Base-by-base conservation (phyloP, 2,888 invertebrate species). In the Scaptomyza reducta region DNA sequence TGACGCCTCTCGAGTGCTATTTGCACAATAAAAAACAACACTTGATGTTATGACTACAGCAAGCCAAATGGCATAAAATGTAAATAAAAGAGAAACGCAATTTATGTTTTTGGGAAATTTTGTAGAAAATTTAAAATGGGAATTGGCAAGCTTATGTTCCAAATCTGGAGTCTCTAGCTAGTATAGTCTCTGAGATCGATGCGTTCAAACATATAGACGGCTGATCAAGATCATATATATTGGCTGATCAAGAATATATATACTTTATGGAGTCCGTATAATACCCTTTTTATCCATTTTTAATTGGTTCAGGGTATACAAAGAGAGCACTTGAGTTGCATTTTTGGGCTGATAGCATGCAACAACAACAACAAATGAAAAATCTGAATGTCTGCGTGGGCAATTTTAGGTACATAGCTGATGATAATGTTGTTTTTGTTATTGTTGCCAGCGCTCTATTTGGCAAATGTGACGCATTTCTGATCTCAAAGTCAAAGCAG, bases 401-500 rank as follows among this genome's bases (percentile, higher is more conserved):
- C 70, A 68, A 70, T 67, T n/a, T n/a, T n/a, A n/a, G n/a, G n/a
- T n/a, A n/a, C n/a, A n/a, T n/a, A n/a, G n/a, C 74, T 49, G 1
- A 60, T 50, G 33, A 40, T 50, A 29, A 40, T 50, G 56, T 50
- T 47, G 25, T 59, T 47, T 22, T 46, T 47, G 45, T 56, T 69
- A 41, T 59, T 71, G 63, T 50, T 59, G 41, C 31, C 51, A 40
- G 41, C 47, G 29, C 64, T 73, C 60, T 72, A 14, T 65, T 70
- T 31, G 66, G 58, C 64, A 79, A 80, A 80, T 77, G 84, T 83
- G 81, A 81, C 81, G 81, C 81, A 81, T 77, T 79, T 69, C 35
- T 59, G 70, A 79, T 70, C 79, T 79, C 83, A 84, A 84, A 85
- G 83, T 84, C 85, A 84, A 84, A 84, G 83, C 77, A 85, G 53